These are phyloP conservation scores for Macrotus californicus DNA, from an alignment of 2,113 vertebrate genomes.

Conservation along the genomic window DNA sequence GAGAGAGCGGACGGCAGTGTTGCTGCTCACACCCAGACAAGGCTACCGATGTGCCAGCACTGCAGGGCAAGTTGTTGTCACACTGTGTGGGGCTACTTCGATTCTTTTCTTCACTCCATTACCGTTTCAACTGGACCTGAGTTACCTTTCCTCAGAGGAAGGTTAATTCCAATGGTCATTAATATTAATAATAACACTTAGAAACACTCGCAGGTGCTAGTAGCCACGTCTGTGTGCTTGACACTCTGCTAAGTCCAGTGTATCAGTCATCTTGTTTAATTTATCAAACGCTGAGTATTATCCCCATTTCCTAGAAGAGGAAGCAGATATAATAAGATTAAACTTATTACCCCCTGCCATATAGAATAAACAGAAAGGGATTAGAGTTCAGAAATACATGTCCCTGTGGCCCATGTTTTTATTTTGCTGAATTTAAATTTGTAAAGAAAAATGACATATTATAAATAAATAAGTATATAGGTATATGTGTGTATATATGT, in stretches of 20 bases:
- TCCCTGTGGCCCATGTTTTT: neutral
- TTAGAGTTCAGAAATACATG: neutral
- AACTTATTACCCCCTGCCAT: neutral
- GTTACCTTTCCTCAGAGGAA: neutral
- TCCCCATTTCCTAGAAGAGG: neutral
- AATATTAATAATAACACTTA: neutral
- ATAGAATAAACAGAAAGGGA: neutral
- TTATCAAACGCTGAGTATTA: neutral
- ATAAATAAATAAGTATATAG: neutral
- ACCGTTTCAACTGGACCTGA: neutral
- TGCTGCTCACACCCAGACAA: neutral
- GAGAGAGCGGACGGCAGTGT: neutral
- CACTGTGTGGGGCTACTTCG: conserved; percentile 6
- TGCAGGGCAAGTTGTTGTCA: neutral
- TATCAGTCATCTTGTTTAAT: neutral
- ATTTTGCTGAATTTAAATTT: neutral
- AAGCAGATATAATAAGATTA: neutral
- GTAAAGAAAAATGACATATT: neutral
- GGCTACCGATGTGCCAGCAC: neutral
- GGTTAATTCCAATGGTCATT: neutral
- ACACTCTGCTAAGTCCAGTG: neutral
- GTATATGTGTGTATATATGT: neutral
- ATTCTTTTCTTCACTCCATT: neutral
- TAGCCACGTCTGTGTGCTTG: neutral
- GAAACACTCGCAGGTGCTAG: neutral